phyloP scores from a whole-genome alignment of 2,113 vertebrate genomes.

The Hassar affinis region DNA sequence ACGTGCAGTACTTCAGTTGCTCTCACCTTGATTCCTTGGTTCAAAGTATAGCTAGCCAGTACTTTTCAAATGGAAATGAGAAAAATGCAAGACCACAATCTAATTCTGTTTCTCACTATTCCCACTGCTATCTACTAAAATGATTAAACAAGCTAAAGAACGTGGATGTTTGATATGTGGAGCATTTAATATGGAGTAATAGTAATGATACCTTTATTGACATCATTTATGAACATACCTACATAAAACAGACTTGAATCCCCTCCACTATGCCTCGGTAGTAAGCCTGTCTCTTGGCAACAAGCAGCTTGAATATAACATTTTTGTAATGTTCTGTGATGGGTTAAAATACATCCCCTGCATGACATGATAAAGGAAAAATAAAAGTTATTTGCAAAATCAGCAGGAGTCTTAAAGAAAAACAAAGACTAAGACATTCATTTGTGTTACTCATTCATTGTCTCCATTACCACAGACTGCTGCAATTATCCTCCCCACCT shows the following conservation, averaged over 20 bases:
- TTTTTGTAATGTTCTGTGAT: slow-evolving; percentile 10
- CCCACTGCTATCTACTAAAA: not conserved
- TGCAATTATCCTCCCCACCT: not conserved
- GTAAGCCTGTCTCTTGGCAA: slow-evolving; percentile 33
- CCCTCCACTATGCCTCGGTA: not conserved
- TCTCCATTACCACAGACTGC: slow-evolving; percentile 9
- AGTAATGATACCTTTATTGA: not conserved
- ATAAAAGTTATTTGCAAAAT: slow-evolving; percentile 27
- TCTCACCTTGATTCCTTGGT: not conserved
- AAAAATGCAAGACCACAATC: not conserved
- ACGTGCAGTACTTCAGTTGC: not conserved
- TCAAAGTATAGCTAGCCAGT: not conserved
- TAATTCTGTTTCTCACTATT: not conserved
- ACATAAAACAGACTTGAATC: not conserved
- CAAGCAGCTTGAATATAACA: slow-evolving; percentile 30
- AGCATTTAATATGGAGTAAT: not conserved
- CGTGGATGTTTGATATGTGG: not conserved
- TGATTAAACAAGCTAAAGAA: not conserved
- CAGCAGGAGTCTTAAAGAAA: not conserved
- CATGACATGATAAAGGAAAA: slow-evolving; percentile 34
- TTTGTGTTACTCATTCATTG: not conserved
- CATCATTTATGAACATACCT: not conserved
- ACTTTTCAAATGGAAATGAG: not conserved
- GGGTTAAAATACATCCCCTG: slow-evolving; percentile 31
- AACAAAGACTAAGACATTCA: not conserved